These are phyloP conservation scores for Euleptes europaea DNA, from an alignment of 2,113 vertebrate genomes.

Conservation along the genomic window DNA sequence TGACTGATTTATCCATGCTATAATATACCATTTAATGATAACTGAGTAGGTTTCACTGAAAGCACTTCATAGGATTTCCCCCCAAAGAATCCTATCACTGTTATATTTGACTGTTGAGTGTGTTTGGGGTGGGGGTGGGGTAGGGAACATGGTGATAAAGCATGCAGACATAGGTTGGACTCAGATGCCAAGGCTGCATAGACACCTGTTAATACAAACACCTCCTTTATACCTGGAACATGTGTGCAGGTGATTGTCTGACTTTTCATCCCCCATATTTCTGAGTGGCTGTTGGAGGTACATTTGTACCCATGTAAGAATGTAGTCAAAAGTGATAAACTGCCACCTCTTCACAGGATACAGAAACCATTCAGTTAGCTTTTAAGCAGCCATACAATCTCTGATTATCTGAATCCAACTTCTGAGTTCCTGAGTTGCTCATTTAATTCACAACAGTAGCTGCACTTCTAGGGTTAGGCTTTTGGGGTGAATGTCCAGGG, in stretches of 20 bases:
- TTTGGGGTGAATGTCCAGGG: no score
- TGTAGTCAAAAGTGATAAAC: no score
- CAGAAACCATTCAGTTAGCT: not conserved
- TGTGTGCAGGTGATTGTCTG: not conserved
- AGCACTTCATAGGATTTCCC: not conserved
- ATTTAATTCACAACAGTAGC: not conserved
- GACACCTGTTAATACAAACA: no score
- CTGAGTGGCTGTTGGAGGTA: not conserved
- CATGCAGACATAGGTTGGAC: no score
- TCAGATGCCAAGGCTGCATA: no score
- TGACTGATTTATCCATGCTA: not conserved
- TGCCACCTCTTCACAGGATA: not conserved
- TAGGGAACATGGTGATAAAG: no score
- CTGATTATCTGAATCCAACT: not conserved
- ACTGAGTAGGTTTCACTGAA: not conserved
- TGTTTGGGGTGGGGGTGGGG: no score
- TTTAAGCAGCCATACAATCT: not conserved
- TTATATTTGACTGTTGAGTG: not conserved
- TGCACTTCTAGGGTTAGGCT: not conserved
- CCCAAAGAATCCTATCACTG: not conserved
- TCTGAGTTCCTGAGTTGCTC: not conserved
- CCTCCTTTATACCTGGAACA: not conserved
- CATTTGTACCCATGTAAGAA: no score
- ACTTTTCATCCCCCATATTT: not conserved
- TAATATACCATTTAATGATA: not conserved